These are phyloP conservation scores for Emydoidea blandingii DNA, from an alignment of 2,797 vertebrate species.

Conservation along the genomic window DNA sequence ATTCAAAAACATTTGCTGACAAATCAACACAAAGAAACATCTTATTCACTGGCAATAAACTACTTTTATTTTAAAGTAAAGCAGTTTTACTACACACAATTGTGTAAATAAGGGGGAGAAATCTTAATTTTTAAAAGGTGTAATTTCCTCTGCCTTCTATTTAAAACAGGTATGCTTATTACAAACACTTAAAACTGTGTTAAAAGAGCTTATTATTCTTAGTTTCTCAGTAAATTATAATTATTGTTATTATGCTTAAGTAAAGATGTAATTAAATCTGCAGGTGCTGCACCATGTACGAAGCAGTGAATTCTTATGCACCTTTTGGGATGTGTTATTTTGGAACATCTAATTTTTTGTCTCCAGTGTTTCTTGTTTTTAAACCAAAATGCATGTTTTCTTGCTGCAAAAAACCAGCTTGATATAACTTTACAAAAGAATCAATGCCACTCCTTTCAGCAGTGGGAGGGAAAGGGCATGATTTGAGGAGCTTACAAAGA, in stretches of 20 bases:
- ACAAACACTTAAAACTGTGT: slow-evolving; percentile 56
- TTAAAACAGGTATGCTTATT: slow-evolving; percentile 45
- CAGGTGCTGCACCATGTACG: slow-evolving; percentile 2
- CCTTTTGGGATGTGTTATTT: neutral
- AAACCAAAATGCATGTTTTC: neutral
- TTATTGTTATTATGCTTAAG: slow-evolving; percentile 52
- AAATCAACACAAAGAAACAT: neutral
- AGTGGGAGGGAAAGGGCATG: neutral
- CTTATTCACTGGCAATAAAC: neutral
- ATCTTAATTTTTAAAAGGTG: slow-evolving; percentile 17
- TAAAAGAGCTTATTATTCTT: slow-evolving; percentile 38
- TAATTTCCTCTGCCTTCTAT: slow-evolving; percentile 44
- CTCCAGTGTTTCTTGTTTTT: slow-evolving; percentile 18
- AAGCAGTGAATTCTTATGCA: slow-evolving; percentile 37
- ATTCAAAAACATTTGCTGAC: neutral
- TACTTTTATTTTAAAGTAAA: slow-evolving; percentile 12
- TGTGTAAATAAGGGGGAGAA: neutral
- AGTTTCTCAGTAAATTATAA: slow-evolving; percentile 56
- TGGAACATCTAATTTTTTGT: neutral
- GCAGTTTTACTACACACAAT: slow-evolving; percentile 19
- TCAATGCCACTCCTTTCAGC: accelerated
- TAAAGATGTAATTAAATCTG: slow-evolving; percentile 59
- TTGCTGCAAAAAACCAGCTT: neutral
- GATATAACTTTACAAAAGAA: neutral
- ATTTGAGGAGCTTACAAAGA: neutral